These are phyloP conservation scores for Ceratina calcarata DNA, from an alignment of 1,140 invertebrate species.

Conservation along the genomic window DNA sequence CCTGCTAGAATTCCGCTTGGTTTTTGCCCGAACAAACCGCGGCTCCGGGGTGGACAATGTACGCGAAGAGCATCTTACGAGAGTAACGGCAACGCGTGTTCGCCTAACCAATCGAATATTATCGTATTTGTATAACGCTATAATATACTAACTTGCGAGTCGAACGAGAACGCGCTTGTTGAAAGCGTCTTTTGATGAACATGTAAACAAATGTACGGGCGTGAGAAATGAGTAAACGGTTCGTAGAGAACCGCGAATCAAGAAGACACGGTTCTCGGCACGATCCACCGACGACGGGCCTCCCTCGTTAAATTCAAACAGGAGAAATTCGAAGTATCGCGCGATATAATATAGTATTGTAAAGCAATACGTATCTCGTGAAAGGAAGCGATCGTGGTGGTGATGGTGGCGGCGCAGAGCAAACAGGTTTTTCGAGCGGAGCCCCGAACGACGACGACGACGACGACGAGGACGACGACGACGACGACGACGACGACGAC, in stretches of 20 bases:
- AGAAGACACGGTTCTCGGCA: conserved; percentile 5
- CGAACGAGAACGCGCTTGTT: too few species aligned
- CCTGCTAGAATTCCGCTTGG: conserved; percentile 63
- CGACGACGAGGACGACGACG: too few species aligned
- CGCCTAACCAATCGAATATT: conserved; percentile 41
- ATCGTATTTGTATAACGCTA: too few species aligned
- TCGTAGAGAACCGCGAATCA: not conserved
- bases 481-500: conserved; percentile 27
- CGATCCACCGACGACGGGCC: conserved; percentile 52
- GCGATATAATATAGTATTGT: conserved; percentile 69
- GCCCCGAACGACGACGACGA: conserved; percentile 52
- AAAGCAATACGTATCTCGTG: conserved; percentile 63
- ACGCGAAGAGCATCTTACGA: conserved; percentile 41
- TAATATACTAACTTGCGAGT: too few species aligned
- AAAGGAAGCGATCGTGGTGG: conserved; percentile 61
- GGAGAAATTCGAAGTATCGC: conserved; percentile 65
- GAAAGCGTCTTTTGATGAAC: too few species aligned
- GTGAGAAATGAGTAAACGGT: not conserved
- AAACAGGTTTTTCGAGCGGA: conserved; percentile 65
- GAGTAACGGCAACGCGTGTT: conserved; percentile 58
- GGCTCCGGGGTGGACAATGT: conserved; percentile 47
- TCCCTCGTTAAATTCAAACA: conserved; percentile 66
- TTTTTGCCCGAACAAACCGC: conserved; percentile 54
- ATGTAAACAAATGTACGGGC: too few species aligned
- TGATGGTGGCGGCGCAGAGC: conserved; percentile 59